These are phyloP conservation scores for Ceyx erithaca DNA, from an alignment of 2,797 vertebrate species.

Conservation along the genomic window DNA sequence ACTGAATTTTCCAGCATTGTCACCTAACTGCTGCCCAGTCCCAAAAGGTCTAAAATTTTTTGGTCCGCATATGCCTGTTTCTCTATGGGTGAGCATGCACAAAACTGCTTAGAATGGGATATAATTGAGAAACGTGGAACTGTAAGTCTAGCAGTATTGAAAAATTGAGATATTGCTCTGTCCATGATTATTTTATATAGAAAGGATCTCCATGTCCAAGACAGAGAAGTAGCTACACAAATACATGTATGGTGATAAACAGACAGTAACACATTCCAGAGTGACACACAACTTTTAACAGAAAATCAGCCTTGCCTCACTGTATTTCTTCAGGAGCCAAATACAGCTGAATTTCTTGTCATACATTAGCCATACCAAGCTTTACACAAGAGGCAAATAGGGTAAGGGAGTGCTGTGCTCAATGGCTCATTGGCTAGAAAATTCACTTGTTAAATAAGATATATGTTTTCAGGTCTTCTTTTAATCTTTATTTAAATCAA, in stretches of 20 bases:
- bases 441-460: slow-evolving; percentile 41
- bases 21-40: neutral
- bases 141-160: neutral
- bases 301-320: neutral
- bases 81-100: neutral
- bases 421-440: slow-evolving; percentile 46
- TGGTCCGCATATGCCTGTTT: neutral
- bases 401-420: neutral
- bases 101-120: neutral
- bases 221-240: neutral
- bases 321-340: neutral
- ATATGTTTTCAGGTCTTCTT: slow-evolving; percentile 34
- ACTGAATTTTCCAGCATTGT: neutral
- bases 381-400: neutral
- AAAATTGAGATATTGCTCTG: neutral
- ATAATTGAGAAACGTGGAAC: neutral
- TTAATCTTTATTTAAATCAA: slow-evolving; percentile 4
- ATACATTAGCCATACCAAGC: neutral
- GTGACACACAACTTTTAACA: neutral
- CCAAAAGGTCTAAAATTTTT: neutral
- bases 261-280: neutral
- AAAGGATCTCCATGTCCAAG: neutral
- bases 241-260: neutral
- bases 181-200: neutral
- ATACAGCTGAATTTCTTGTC: neutral